Conservation (phyloP, 2,797 vertebrate genomes). For the Microctenopoma stevenorrisi region DNA sequence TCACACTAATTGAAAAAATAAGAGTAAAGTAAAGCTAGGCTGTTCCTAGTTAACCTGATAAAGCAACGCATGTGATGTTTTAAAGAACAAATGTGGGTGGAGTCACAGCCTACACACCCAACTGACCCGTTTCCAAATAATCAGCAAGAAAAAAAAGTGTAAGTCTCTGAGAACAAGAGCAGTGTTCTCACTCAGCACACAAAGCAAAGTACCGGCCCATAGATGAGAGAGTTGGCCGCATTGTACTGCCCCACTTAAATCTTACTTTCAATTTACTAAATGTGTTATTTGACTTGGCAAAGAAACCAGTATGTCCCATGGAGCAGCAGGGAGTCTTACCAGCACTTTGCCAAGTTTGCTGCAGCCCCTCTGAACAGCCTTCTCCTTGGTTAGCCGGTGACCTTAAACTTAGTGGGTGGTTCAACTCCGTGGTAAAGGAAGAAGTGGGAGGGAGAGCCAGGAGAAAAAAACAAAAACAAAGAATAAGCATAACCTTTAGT, state of each 20-base stretch:
- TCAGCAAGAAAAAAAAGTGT: slow-evolving; percentile 87
- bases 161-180: slow-evolving; percentile 89
- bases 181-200: slow-evolving; percentile 90
- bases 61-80: slow-evolving; percentile 45
- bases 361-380: slow-evolving; percentile 88
- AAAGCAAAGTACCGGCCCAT: slow-evolving; percentile 86
- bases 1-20: slow-evolving; percentile 13
- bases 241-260: slow-evolving; percentile 94
- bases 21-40: slow-evolving; percentile 24
- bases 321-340: slow-evolving; percentile 92
- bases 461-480: slow-evolving; percentile 67
- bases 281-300: slow-evolving; percentile 98
- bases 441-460: slow-evolving; percentile 49
- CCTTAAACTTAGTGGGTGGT: slow-evolving; percentile 95
- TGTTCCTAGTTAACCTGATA: slow-evolving; percentile 39
- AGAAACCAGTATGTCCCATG: slow-evolving; percentile 90
- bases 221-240: slow-evolving; percentile 90
- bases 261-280: slow-evolving; percentile 96
- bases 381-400: slow-evolving; percentile 88
- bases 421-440: slow-evolving; percentile 76
- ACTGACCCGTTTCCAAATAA: slow-evolving; percentile 97
- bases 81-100: slow-evolving; percentile 75
- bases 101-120: slow-evolving; percentile 87
- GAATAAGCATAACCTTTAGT: slow-evolving; percentile 91
- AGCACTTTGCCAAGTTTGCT: slow-evolving; percentile 91